phyloP scores from a whole-genome alignment of 2,113 vertebrate species.

The Anguilla japonica region DNA sequence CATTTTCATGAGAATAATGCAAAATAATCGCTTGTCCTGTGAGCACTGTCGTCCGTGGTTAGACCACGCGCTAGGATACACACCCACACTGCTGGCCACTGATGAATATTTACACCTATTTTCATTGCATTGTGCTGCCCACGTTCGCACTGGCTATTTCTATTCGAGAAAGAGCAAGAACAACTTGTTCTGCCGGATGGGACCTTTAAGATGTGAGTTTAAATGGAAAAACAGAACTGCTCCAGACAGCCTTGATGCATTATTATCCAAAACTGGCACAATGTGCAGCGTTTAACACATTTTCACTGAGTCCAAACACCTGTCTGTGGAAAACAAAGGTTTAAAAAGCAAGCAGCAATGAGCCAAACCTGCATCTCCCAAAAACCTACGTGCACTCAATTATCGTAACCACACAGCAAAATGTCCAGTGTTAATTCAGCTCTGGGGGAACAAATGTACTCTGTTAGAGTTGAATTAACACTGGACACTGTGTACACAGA shows the following conservation, averaged over 20 bases:
- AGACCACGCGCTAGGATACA: background rate
- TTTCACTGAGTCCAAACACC: background rate
- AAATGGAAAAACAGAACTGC: no score
- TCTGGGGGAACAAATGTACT: no score
- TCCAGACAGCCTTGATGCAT: no score
- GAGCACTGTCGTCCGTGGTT: background rate
- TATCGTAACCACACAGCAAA: background rate
- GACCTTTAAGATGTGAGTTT: no score
- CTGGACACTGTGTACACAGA: background rate
- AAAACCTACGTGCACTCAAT: background rate
- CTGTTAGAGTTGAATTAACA: no score
- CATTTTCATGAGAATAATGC: background rate
- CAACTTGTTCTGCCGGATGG: no score
- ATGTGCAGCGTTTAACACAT: background rate
- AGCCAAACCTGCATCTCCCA: background rate
- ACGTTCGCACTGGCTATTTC: background rate
- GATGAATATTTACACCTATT: background rate
- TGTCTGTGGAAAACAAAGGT: background rate
- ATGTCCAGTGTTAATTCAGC: no score
- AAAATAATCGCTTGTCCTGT: background rate
- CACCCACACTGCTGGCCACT: background rate
- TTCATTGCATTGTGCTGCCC: background rate
- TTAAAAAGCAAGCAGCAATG: background rate
- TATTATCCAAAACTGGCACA: background rate
- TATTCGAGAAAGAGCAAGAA: background rate